A percentile compares a stretch with the other conserved stretches of the same genome.
Conservation (phyloP, 2,888 invertebrate genomes). For the Dicyrtoma fusca region DNA sequence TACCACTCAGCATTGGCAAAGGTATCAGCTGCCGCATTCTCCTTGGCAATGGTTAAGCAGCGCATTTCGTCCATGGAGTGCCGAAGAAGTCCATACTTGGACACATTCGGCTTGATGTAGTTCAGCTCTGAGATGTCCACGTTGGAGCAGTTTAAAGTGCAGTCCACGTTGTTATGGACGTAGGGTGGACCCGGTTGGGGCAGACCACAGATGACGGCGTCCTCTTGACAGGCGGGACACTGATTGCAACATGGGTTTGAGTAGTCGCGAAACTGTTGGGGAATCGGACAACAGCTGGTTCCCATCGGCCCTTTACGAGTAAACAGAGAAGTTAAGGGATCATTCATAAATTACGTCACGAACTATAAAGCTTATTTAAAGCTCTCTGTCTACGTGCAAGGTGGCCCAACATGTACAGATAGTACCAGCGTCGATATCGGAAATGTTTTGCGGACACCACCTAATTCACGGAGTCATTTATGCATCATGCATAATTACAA, state of each 20-base stretch:
- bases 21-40: slow-evolving; percentile 52
- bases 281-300: slow-evolving; percentile 42
- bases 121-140: slow-evolving; percentile 54
- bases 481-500: too few relatives aligned
- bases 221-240: slow-evolving; percentile 44
- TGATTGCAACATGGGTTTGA: slow-evolving; percentile 51
- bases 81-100: slow-evolving; percentile 52
- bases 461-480: too few relatives aligned
- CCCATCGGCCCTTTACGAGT: slow-evolving; percentile 17
- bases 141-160: slow-evolving; percentile 53
- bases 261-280: slow-evolving; percentile 54
- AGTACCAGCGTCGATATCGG: too few relatives aligned
- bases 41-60: slow-evolving; percentile 51
- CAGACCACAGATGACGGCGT: slow-evolving; percentile 39
- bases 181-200: slow-evolving; percentile 52
- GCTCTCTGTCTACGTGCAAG: too few relatives aligned
- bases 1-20: slow-evolving; percentile 54
- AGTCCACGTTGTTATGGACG: slow-evolving; percentile 55
- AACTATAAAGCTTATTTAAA: too few relatives aligned
- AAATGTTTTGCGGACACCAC: too few relatives aligned
- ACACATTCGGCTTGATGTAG: slow-evolving; percentile 53
- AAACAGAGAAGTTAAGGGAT: neutral
- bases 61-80: slow-evolving; percentile 56
- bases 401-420: too few relatives aligned
- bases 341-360: too few relatives aligned